phyloP scores from a whole-genome alignment of 2,797 vertebrate species.

The Thripadectes ignobilis region DNA sequence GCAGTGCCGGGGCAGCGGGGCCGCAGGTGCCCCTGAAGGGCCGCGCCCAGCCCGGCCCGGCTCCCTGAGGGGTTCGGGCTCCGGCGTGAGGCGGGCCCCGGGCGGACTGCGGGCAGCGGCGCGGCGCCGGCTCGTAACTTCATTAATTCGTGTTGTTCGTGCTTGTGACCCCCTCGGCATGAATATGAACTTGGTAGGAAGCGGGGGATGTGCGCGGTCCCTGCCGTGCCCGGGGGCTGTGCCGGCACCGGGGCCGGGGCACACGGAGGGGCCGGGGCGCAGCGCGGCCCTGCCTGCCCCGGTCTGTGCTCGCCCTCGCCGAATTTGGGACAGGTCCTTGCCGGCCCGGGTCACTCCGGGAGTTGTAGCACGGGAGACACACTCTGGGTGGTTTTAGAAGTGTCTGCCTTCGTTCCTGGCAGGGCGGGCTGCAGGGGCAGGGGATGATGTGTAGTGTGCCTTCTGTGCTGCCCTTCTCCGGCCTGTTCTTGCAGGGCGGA shows the following conservation, averaged over 20 bases:
- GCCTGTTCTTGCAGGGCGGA: no score
- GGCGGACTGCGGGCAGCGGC: not conserved
- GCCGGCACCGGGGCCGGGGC: no score
- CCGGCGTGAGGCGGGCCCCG: not conserved
- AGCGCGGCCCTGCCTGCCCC: no score
- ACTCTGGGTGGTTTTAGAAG: not conserved
- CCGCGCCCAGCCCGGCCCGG: not conserved
- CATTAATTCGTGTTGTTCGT: not conserved
- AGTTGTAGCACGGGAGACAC: not conserved
- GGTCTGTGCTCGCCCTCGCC: not conserved
- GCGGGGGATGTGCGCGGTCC: not conserved
- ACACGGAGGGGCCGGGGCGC: no score
- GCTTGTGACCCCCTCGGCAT: accelerated
- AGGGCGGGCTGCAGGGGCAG: not conserved
- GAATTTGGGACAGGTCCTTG: not conserved
- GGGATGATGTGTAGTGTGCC: accelerated
- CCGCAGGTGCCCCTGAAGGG: not conserved
- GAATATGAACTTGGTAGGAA: not conserved
- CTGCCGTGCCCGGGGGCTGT: not conserved
- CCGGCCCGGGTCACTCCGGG: not conserved
- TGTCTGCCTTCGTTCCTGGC: not conserved
- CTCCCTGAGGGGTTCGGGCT: no score
- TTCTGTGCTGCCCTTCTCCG: not conserved
- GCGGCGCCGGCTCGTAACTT: not conserved
- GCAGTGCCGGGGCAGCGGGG: not conserved